These are phyloP conservation scores for Dermolepida albohirtum DNA, from an alignment of 2,888 invertebrate genomes.

Conservation along the genomic window DNA sequence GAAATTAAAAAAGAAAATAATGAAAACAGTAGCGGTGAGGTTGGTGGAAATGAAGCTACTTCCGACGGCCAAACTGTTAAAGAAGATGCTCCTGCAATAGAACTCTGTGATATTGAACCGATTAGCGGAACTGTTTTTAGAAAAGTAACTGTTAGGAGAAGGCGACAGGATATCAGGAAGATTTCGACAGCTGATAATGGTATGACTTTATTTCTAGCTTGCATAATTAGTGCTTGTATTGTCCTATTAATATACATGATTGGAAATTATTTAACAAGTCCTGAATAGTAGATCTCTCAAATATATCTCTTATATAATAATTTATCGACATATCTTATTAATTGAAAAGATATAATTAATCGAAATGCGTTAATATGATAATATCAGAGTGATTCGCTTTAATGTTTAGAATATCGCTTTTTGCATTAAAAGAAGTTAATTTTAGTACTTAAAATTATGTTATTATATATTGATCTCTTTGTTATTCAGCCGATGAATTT, in stretches of 20 bases:
- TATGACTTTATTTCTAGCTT: slow-evolving; percentile 45
- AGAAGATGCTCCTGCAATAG: slow-evolving; percentile 51
- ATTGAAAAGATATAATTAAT: too few relatives aligned
- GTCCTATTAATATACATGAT: not conserved
- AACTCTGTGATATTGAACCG: slow-evolving; percentile 67
- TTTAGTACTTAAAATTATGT: too few relatives aligned
- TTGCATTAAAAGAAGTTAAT: too few relatives aligned
- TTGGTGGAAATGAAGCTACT: slow-evolving; percentile 8
- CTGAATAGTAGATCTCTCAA: too few relatives aligned
- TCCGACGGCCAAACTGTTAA: slow-evolving; percentile 8
- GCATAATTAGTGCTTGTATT: not conserved
- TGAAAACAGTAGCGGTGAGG: not conserved
- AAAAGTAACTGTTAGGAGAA: slow-evolving; percentile 73
- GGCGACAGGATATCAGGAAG: slow-evolving; percentile 66
- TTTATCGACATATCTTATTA: too few relatives aligned
- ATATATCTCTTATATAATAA: too few relatives aligned
- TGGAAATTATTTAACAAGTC: slow-evolving; percentile 25
- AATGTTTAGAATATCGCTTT: too few relatives aligned
- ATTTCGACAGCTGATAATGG: slow-evolving; percentile 63
- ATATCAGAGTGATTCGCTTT: too few relatives aligned
- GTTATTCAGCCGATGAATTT: too few relatives aligned
- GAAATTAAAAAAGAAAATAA: not conserved
- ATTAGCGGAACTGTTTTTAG: slow-evolving; percentile 74
- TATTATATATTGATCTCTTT: too few relatives aligned
- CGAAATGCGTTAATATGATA: too few relatives aligned